phyloP scores from a whole-genome alignment of 2,113 vertebrate species.

The Nipponia nippon region DNA sequence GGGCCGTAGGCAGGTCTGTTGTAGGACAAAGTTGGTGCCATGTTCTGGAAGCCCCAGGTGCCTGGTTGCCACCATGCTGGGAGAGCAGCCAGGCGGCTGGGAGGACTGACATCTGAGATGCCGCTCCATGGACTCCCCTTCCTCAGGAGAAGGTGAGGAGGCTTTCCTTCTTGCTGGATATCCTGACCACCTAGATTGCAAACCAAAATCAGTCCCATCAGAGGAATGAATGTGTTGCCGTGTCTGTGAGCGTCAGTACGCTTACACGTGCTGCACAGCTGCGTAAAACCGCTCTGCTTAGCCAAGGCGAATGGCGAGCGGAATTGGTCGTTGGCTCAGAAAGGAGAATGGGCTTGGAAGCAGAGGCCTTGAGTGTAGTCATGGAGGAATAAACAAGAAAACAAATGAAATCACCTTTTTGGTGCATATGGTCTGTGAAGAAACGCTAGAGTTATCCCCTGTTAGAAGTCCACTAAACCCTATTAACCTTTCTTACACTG shows the following conservation, averaged over 20 bases:
- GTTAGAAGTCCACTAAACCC: neutral
- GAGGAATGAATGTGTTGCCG: neutral
- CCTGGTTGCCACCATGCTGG: rapidly evolving
- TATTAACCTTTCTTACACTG: constrained; percentile 1
- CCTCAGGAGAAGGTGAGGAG: neutral
- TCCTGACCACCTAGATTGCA: neutral
- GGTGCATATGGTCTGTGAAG: neutral
- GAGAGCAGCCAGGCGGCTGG: neutral
- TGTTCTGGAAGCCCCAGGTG: neutral
- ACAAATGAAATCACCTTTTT: neutral
- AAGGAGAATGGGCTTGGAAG: neutral
- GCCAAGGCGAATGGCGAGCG: neutral
- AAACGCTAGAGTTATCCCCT: neutral
- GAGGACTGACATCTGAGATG: rapidly evolving
- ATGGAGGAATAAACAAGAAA: neutral
- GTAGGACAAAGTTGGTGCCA: neutral
- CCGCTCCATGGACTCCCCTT: neutral
- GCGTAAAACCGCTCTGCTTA: neutral
- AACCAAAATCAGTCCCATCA: neutral
- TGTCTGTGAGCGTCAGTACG: neutral
- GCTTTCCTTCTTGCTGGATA: neutral
- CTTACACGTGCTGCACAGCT: neutral
- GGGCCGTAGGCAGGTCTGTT: neutral
- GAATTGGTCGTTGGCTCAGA: neutral
- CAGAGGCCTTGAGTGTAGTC: neutral